phyloP scores from a whole-genome alignment of 2,888 invertebrate species.

The Julus scanicus region DNA sequence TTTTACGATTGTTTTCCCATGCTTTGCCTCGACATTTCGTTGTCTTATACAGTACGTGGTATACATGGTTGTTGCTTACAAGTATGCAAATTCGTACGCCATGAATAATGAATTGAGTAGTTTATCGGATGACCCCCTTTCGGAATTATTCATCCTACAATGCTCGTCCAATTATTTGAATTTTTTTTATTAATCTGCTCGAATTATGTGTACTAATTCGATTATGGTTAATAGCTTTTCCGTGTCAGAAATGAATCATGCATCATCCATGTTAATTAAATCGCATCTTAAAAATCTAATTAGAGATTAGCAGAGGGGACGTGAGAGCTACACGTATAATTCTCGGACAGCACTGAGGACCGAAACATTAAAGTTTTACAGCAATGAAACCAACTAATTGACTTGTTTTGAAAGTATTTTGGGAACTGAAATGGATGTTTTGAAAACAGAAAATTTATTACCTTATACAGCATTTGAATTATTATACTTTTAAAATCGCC shows the following conservation, averaged over 20 bases:
- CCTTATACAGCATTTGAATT: too few relatives aligned
- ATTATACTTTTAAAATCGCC: too few relatives aligned
- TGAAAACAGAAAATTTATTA: too few relatives aligned
- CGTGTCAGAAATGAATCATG: slow-evolving; percentile 17
- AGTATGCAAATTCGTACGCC: not conserved
- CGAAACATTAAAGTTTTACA: not conserved
- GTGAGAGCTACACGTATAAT: not conserved
- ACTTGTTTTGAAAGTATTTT: too few relatives aligned
- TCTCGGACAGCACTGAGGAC: not conserved
- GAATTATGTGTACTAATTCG: not conserved
- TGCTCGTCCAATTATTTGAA: not conserved
- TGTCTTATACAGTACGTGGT: not conserved
- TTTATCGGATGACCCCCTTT: slow-evolving; percentile 2
- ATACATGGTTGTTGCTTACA: too few relatives aligned
- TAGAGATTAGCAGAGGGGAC: not conserved
- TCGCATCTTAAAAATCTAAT: slow-evolving; percentile 32
- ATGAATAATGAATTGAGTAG: not conserved
- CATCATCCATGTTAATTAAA: slow-evolving; percentile 7
- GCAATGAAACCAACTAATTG: not conserved
- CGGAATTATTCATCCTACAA: not conserved
- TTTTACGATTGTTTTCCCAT: slow-evolving; percentile 30
- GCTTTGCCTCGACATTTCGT: not conserved
- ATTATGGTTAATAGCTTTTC: slow-evolving; percentile 16
- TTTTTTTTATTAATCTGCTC: not conserved
- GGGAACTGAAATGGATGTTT: not conserved